Evolutionary conservation across 2,888 invertebrate genomes (phyloP), one percentile per base, ranked within the genome.

Genomic region (Nomada ferruginata): DNA sequence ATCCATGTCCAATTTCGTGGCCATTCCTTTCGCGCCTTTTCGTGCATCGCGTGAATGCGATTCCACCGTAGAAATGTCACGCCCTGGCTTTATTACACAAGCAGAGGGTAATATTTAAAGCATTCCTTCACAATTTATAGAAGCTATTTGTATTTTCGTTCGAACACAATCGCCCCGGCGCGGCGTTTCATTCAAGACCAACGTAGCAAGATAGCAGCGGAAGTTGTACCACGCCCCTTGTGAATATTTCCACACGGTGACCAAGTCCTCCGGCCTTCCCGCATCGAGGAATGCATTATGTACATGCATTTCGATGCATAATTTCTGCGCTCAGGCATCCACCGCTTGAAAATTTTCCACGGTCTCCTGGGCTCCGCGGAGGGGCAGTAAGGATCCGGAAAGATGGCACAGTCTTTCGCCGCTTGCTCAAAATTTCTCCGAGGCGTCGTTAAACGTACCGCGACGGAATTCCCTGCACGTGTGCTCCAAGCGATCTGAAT

Each of bases 361-460:
- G 59, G 61, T 26, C 69, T 44, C 63, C 50, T 26, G 65, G 69
- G 47, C 13, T 64, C 66, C 26, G 57, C 15, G 63, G 29, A 29
- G 26, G 64, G 47, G 63, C 68, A 18, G 68, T 52, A 75, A 76
- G 68, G 68, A 76, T 60, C 60, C 74, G 76, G 23, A 3, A 75
- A 55, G 76, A 76, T 59, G n/a, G 66, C 36, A 55, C 77, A 42
- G 52, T 36, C 52, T n/a, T 65, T 44, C 57, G 61, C 61, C 42
- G 55, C 75, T 59, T 57, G 29, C 68, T 53, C 64, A 64, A 79
- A 81, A 87, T 87, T 83, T 87, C 86, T 87, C 87, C 72, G 70
- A 87, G 87, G 86, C 79, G 75, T 69, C 85, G 87, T 87, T 87
- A 87, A 83, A 76, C 68, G 50, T 42, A 52, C 69, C 53, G 13